Evolutionary conservation across 2,888 invertebrate species (phyloP), one percentile per base, ranked within the genome.

Genomic region (Drosophila meridionalis): DNA sequence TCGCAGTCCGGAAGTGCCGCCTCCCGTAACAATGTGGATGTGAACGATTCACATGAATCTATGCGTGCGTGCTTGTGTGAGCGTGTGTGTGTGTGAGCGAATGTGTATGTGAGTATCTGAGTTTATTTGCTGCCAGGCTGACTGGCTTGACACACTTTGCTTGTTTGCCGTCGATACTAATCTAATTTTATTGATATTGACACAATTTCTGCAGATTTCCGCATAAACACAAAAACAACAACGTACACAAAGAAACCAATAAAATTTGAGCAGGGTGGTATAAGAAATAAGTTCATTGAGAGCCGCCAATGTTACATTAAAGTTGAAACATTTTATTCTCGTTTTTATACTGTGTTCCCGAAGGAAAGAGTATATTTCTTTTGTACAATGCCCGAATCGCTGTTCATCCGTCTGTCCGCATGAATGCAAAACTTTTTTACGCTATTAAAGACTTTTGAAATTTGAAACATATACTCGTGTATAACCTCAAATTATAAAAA

Each of bases 111-210:
- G 28, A 8, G 40, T 4, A 20, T 11, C 20, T 20, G 47, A 40
- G 52, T n/a, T 72, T 78, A 73, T 83, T 85, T 87, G 77, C 63
- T 83, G 73, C 69, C 73, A 60, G 72, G 59, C 77, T 57, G 60
- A 38, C 64, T 72, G 63, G 58, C 32, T 65, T 73, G 56, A 53
- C 80, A 76, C 72, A 65, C 77, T 67, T 62, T 59, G 73, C 52
- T 87, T 82, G 81, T 80, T 82, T 82, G 73, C 67, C 80, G 90
- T 88, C 91, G 92, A 92, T 91, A 90, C 90, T 92, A 92, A 92
- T 92, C 92, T 92, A 91, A 91, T 92, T 92, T 92, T 92, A 92
- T 92, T 92, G 92, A 91, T 92, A 92, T 92, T 92, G 92, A 91
- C 92, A 92, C 92, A 91, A 92, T 92, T 91, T 91, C 90, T 88